Conservation (phyloP, 1,140 invertebrate species). For the Antheraea mylitta region DNA sequence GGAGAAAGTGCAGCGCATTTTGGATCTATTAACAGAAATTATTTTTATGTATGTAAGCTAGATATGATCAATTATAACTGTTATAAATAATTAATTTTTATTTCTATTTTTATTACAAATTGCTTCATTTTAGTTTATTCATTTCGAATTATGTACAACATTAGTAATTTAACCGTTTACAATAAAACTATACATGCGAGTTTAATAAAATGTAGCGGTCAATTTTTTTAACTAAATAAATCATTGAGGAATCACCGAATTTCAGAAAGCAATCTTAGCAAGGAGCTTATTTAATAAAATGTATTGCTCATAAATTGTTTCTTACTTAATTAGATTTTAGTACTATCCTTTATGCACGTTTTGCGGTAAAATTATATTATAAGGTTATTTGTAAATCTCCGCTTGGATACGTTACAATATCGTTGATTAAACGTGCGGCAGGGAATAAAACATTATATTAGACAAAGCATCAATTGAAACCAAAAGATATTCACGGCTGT, state of each 20-base stretch:
- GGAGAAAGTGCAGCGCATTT: constrained; percentile 45
- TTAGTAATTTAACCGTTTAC: too few relatives aligned
- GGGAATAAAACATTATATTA: neutral
- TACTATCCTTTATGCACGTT: too few relatives aligned
- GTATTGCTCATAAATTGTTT: neutral
- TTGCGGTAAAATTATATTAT: too few relatives aligned
- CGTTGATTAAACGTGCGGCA: too few relatives aligned
- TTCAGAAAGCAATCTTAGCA: neutral
- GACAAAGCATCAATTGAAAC: neutral
- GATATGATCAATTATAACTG: neutral
- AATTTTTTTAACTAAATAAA: too few relatives aligned
- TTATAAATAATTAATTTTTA: neutral
- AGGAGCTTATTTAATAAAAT: neutral
- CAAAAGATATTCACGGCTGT: neutral
- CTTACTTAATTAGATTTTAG: neutral
- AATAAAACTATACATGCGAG: too few relatives aligned
- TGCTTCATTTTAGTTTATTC: too few relatives aligned
- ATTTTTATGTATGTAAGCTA: constrained; percentile 47
- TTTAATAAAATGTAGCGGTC: too few relatives aligned
- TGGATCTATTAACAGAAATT: constrained; percentile 51
- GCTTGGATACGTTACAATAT: too few relatives aligned
- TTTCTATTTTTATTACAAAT: neutral
- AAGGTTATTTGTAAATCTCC: too few relatives aligned
- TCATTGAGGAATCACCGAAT: neutral
- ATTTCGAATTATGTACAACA: neutral